Percentiles rank a stretch among this genome's conserved stretches.
Conservation (phyloP, 2,113 vertebrate genomes). For the Synodontis membranacea region DNA sequence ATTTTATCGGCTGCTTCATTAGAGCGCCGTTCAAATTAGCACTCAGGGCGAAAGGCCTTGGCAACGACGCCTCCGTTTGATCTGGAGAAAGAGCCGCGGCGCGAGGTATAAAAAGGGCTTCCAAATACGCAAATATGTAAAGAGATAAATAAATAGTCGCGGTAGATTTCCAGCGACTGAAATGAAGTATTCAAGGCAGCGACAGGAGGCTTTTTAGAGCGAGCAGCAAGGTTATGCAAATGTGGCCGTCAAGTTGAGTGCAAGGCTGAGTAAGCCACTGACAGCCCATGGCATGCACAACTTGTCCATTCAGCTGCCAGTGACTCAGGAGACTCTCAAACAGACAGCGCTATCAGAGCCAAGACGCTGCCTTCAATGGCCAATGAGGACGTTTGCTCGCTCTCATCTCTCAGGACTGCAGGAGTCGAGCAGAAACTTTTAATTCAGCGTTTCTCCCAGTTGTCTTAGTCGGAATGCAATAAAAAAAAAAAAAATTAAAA, state of each 20-base stretch:
- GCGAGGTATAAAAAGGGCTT: not conserved
- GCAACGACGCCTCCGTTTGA: not conserved
- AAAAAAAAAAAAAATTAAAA: not conserved
- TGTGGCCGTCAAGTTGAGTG: constrained; percentile 74
- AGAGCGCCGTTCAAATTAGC: constrained; percentile 1
- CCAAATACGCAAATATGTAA: constrained; percentile 12
- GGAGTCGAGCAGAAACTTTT: constrained; percentile 17
- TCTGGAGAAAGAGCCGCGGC: not conserved
- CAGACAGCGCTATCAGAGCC: constrained; percentile 55
- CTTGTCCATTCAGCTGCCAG: constrained; percentile 72
- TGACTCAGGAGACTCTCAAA: constrained; percentile 58
- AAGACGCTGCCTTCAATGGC: constrained; percentile 46
- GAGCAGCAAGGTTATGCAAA: constrained; percentile 78
- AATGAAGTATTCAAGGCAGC: constrained; percentile 59
- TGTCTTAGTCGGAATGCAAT: not conserved
- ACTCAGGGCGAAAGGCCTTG: constrained; percentile 20
- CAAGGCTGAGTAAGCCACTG: constrained; percentile 81
- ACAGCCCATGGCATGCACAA: constrained; percentile 80
- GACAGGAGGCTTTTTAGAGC: constrained; percentile 66
- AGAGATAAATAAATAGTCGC: constrained; percentile 22
- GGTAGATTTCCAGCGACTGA: constrained; percentile 50
- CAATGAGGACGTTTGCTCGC: constrained; percentile 27
- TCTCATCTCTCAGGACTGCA: constrained; percentile 19
- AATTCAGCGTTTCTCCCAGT: constrained; percentile 1
- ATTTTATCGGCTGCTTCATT: constrained; percentile 19